These are phyloP conservation scores for Eleginops maclovinus DNA, from an alignment of 2,113 vertebrate genomes.

Conservation along the genomic window DNA sequence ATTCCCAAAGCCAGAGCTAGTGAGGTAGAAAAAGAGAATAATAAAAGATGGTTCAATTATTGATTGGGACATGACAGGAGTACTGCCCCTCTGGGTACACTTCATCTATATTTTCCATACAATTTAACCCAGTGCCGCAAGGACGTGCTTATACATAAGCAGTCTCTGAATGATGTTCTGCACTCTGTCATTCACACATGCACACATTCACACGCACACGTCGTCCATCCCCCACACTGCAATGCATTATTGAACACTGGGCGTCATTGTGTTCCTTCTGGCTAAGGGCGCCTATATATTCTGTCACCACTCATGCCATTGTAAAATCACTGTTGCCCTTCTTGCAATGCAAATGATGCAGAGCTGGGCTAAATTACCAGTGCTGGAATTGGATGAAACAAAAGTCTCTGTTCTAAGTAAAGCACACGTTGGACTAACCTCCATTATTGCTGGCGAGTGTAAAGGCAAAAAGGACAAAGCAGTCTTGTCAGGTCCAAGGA, in stretches of 20 bases:
- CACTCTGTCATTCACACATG: slow-evolving; percentile 48
- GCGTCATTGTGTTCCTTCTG: slow-evolving; percentile 27
- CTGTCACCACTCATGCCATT: slow-evolving; percentile 24
- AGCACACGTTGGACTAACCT: slow-evolving; percentile 34
- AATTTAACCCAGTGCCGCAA: slow-evolving; percentile 74
- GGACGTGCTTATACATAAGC: slow-evolving; percentile 62
- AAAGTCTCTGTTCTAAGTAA: slow-evolving; percentile 24
- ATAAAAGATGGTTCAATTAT: slow-evolving; percentile 80
- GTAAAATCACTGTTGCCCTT: slow-evolving; percentile 27
- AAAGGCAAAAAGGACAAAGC: slow-evolving; percentile 35
- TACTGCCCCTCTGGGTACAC: slow-evolving; percentile 63
- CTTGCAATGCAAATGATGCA: slow-evolving; percentile 35
- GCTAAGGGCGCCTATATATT: slow-evolving; percentile 34
- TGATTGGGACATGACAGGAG: slow-evolving; percentile 76
- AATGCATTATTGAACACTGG: slow-evolving; percentile 69
- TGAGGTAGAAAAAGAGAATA: slow-evolving; percentile 69
- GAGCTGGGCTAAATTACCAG: slow-evolving; percentile 23
- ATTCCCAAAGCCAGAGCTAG: slow-evolving; percentile 47
- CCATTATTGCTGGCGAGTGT: slow-evolving; percentile 19
- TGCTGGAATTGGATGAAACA: slow-evolving; percentile 43
- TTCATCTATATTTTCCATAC: slow-evolving; percentile 82
- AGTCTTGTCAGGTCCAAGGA: slow-evolving; percentile 40
- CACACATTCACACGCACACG: slow-evolving; percentile 38
- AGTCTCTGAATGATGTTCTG: slow-evolving; percentile 55
- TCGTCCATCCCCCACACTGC: slow-evolving; percentile 1